Conservation (phyloP, 2,113 vertebrate genomes). For the Clinocottus analis region DNA sequence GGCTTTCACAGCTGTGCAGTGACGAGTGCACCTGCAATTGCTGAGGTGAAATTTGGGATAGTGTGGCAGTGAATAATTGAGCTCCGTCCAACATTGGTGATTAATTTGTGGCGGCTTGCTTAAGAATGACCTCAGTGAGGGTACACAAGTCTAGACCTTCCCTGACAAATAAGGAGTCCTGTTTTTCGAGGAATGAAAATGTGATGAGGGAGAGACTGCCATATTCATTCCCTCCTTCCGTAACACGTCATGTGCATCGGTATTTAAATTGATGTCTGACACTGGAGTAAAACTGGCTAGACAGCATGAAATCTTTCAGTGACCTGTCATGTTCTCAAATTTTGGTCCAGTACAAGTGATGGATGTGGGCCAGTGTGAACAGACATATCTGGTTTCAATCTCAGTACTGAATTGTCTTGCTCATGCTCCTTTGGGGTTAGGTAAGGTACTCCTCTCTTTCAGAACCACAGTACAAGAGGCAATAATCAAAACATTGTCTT, state of each 20-base stretch:
- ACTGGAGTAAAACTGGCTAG: conserved; percentile 47
- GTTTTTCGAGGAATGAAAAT: conserved; percentile 39
- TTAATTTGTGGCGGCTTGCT: conserved; percentile 37
- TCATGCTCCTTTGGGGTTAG: conserved; percentile 67
- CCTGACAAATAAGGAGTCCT: conserved; percentile 35
- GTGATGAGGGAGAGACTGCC: conserved; percentile 32
- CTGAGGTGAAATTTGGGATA: conserved; percentile 28
- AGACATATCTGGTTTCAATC: conserved; percentile 76
- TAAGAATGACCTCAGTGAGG: conserved; percentile 47
- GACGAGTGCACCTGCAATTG: conserved; percentile 64
- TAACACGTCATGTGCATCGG: conserved; percentile 7
- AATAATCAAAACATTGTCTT: conserved; percentile 74
- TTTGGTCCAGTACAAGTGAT: conserved; percentile 60
- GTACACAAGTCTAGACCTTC: conserved; percentile 9
- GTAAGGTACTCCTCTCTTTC: conserved; percentile 67
- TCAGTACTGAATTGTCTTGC: conserved; percentile 55
- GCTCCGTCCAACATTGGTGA: conserved; percentile 19
- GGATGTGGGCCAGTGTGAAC: conserved; percentile 67
- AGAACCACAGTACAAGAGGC: conserved; percentile 66
- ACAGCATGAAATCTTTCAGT: conserved; percentile 53
- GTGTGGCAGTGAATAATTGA: conserved; percentile 16
- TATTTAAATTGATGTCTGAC: conserved; percentile 24
- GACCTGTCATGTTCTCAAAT: conserved; percentile 65
- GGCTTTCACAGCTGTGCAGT: conserved; percentile 50
- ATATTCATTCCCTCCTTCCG: conserved; percentile 27